phyloP scores from a whole-genome alignment of 1,140 invertebrate genomes.

The Danaus plexippus region DNA sequence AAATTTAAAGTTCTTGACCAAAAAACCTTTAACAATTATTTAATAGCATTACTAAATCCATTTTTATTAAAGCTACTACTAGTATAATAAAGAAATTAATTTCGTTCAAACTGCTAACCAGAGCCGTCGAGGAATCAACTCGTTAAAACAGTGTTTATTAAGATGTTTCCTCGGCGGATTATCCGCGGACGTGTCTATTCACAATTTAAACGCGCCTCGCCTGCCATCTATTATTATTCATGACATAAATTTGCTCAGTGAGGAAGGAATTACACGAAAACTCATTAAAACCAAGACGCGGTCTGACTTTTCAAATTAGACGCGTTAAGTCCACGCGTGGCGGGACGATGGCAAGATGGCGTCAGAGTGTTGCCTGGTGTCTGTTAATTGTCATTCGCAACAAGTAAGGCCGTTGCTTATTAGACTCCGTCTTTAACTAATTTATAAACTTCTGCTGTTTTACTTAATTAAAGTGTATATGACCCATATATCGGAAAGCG shows the following conservation, averaged over 20 bases:
- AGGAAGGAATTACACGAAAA: slow-evolving; percentile 68
- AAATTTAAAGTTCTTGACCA: no score
- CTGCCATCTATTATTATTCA: slow-evolving; percentile 62
- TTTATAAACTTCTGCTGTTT: slow-evolving; percentile 37
- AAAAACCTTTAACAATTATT: no score
- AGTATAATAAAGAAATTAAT: neutral
- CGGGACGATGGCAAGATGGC: slow-evolving; percentile 35
- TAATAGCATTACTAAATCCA: no score
- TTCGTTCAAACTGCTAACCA: neutral
- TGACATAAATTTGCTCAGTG: slow-evolving; percentile 66
- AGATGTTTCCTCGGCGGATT: slow-evolving; percentile 54
- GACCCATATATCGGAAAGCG: slow-evolving; percentile 4
- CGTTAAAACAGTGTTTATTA: slow-evolving; percentile 56
- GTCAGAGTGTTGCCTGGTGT: slow-evolving; percentile 6
- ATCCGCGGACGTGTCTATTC: slow-evolving; percentile 53
- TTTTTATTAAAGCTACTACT: no score
- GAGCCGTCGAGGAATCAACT: slow-evolving; percentile 35
- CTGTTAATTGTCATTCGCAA: slow-evolving; percentile 57
- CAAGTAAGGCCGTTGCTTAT: slow-evolving; percentile 47
- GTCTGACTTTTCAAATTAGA: slow-evolving; percentile 68
- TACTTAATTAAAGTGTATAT: slow-evolving; percentile 18
- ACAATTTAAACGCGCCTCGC: slow-evolving; percentile 57
- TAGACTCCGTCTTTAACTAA: slow-evolving; percentile 50
- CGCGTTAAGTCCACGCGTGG: slow-evolving; percentile 68
- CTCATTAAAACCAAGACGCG: slow-evolving; percentile 67